Conservation (phyloP, 2,113 vertebrate species). For the Mustela nigripes region DNA sequence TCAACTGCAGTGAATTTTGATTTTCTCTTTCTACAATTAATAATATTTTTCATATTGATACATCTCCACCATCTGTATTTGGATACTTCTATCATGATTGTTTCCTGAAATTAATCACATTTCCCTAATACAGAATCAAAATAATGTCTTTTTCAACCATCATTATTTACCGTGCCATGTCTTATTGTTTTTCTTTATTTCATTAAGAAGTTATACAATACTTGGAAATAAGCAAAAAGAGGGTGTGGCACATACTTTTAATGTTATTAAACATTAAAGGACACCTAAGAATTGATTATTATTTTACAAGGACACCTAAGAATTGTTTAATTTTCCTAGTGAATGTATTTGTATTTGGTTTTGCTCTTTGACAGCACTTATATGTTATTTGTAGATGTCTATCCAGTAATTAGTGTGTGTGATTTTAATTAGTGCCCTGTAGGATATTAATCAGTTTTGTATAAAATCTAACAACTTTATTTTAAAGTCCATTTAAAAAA, state of each 20-base stretch:
- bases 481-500: background rate
- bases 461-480: background rate
- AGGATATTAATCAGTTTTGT: background rate
- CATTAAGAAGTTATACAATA: background rate
- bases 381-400: background rate
- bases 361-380: background rate
- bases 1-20: background rate
- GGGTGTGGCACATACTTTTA: background rate
- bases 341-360: background rate
- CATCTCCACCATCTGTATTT: background rate
- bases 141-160: background rate
- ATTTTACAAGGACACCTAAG: background rate
- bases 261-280: background rate
- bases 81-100: background rate
- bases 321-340: background rate
- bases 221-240: conserved; percentile 1
- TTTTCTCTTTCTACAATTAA: background rate
- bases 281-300: background rate
- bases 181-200: background rate
- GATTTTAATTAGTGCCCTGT: background rate
- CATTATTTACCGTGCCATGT: background rate
- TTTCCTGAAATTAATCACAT: background rate
- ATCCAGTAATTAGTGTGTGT: background rate
- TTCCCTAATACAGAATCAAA: background rate
- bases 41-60: background rate